Percentiles rank a stretch among this genome's conserved stretches.
Conservation (phyloP, 2,888 invertebrate genomes). For the Hoplodrina blanda region DNA sequence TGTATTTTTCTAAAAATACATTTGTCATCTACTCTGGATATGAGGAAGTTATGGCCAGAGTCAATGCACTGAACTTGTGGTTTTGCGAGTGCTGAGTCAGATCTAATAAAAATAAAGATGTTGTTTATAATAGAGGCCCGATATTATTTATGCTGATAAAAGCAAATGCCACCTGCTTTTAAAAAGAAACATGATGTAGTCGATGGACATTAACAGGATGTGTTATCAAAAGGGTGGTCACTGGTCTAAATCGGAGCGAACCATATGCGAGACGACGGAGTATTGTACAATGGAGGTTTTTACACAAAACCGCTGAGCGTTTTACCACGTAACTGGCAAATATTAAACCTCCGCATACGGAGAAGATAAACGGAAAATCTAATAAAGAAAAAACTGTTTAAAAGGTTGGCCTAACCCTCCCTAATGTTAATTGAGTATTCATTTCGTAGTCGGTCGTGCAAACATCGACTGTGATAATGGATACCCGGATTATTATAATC, state of each 20-base stretch:
- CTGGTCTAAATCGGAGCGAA: constrained; percentile 1
- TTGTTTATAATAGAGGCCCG: constrained; percentile 4
- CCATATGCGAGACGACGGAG: not conserved
- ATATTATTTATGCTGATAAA: not conserved
- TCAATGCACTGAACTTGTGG: constrained; percentile 14
- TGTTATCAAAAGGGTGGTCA: not conserved
- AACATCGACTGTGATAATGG: constrained; percentile 50
- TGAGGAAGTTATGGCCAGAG: constrained; percentile 21
- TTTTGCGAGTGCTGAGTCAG: constrained; percentile 9
- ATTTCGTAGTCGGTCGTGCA: constrained; percentile 43
- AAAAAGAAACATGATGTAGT: not conserved
- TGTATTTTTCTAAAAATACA: constrained; percentile 27
- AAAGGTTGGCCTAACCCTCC: constrained; percentile 29
- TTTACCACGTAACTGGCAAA: constrained; percentile 24
- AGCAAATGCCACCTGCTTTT: not conserved
- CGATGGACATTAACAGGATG: constrained; percentile 1
- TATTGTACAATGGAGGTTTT: not conserved
- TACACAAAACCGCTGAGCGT: constrained; percentile 6
- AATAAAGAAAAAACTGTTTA: constrained; percentile 13
- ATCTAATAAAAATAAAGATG: constrained; percentile 17
- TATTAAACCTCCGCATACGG: constrained; percentile 19
- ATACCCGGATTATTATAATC: constrained; percentile 50
- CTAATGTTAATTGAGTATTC: constrained; percentile 49
- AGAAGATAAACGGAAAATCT: constrained; percentile 16
- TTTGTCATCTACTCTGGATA: constrained; percentile 23